Evolutionary conservation across 1,140 invertebrate species (phyloP), one percentile per base, ranked within the genome.

Genomic region (Drosophila tsacasi): DNA sequence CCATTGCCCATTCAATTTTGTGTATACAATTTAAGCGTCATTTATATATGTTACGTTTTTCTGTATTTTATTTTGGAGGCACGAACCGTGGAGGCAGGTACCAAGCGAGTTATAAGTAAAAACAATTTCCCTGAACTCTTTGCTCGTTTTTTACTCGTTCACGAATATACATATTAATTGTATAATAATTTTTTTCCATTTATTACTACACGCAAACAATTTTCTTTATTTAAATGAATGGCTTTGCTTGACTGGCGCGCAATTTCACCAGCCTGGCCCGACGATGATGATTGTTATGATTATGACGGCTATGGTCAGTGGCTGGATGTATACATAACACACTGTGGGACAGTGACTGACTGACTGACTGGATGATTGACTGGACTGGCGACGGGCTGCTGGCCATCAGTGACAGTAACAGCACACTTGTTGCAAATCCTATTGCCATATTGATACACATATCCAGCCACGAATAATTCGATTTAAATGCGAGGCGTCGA

Each of bases 141-240:
- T 39, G 54, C 54, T 49, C 49, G 42, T 46, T 64, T 77, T 69
- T 74, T 50, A 50, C 55, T 9, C 44, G 23, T 42, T 44, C 17
- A 42, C 42, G 52, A 25, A 60, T 69, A 76, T 64, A 46, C 57
- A 58, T 76, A 60, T 83, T 87, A 87, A 87, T 87, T 89, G 81
- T 78, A 89, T 89, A 83, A 83, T 87, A 89, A 83, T 89, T 84
- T 87, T 66, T 75, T 54, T 19, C 46, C 73, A 84, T 80, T 80
- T 83, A 76, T 87, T 79, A 71, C 75, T 67, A 78, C 79, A 82
- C 81, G 82, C 83, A 74, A 76, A 77, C 83, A 61, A 76, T 86
- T 86, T 87, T 83, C 77, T 89, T 89, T 83, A 89, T 89, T 87
- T 89, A 80, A 89, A 89, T 89, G 84, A 87, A 83, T 76, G 64